phyloP scores from a whole-genome alignment of 2,888 invertebrate genomes.

The Notodonta ziczac region DNA sequence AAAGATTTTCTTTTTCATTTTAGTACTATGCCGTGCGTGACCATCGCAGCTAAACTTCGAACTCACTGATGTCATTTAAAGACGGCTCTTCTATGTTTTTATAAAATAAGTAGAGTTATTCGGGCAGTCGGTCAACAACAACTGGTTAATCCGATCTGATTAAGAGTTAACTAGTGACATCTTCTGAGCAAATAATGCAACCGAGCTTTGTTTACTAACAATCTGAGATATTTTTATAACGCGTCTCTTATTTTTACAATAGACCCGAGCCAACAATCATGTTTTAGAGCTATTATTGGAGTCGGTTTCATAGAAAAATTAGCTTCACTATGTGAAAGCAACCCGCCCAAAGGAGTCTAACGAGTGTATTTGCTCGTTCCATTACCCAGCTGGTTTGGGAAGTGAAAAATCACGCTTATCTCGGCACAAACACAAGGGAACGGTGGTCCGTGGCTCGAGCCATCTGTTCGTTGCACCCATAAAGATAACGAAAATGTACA shows the following conservation, averaged over 20 bases:
- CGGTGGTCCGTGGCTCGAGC: slow-evolving; percentile 71
- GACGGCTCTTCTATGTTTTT: slow-evolving; percentile 45
- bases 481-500: slow-evolving; percentile 80
- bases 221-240: slow-evolving; percentile 24
- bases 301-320: slow-evolving; percentile 67
- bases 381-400: slow-evolving; percentile 79
- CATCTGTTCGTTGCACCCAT: slow-evolving; percentile 84
- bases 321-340: slow-evolving; percentile 66
- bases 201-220: slow-evolving; percentile 76
- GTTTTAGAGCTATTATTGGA: slow-evolving; percentile 35
- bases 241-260: slow-evolving; percentile 29
- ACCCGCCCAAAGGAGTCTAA: slow-evolving; percentile 63
- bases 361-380: slow-evolving; percentile 71
- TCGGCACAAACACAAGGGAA: slow-evolving; percentile 71
- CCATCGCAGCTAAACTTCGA: slow-evolving; percentile 42
- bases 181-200: slow-evolving; percentile 54
- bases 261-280: slow-evolving; percentile 35
- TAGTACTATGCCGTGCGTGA: slow-evolving; percentile 49
- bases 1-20: slow-evolving; percentile 56
- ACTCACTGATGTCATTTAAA: slow-evolving; percentile 34
- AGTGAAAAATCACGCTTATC: slow-evolving; percentile 84
- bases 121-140: slow-evolving; percentile 28
- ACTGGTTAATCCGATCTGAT: no score
- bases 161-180: slow-evolving; percentile 62
- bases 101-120: slow-evolving; percentile 36